These are phyloP conservation scores for Baronia brevicornis DNA, from an alignment of 2,888 invertebrate species.

Conservation along the genomic window DNA sequence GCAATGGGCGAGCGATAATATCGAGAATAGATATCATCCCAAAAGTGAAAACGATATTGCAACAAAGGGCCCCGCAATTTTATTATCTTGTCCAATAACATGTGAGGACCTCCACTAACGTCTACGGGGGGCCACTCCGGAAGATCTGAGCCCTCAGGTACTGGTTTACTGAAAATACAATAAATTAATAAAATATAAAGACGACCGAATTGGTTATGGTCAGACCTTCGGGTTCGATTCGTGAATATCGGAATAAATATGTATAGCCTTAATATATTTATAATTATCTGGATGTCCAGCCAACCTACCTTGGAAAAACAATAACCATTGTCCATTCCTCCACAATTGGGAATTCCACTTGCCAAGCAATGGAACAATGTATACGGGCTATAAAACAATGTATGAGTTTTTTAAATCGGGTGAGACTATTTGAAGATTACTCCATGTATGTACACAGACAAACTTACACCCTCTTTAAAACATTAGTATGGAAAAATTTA, in stretches of 20 bases:
- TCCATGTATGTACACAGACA: too few species aligned
- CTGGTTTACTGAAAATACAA: constrained; percentile 29
- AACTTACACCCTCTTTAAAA: too few species aligned
- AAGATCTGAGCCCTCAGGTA: constrained; percentile 24
- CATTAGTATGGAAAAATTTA: too few species aligned
- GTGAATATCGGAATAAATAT: not conserved
- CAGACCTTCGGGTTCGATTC: too few species aligned
- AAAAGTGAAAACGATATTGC: constrained; percentile 24
- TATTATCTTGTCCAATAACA: constrained; percentile 25
- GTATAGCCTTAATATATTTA: not conserved
- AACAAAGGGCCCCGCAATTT: constrained; percentile 23
- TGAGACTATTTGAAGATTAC: too few species aligned
- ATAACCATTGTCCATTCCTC: too few species aligned
- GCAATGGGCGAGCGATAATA: constrained; percentile 21
- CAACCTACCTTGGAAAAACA: too few species aligned
- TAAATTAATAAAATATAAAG: constrained; percentile 3
- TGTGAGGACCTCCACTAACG: constrained; percentile 25
- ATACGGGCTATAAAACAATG: too few species aligned
- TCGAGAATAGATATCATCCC: constrained; percentile 28
- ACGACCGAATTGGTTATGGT: constrained; percentile 4
- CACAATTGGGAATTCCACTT: too few species aligned
- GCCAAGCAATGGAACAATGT: too few species aligned
- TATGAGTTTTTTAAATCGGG: too few species aligned
- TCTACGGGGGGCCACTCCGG: constrained; percentile 28
- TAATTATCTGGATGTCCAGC: too few species aligned